Evolutionary conservation across 2,113 vertebrate genomes (phyloP).

Genomic region (Bufo bufo): DNA sequence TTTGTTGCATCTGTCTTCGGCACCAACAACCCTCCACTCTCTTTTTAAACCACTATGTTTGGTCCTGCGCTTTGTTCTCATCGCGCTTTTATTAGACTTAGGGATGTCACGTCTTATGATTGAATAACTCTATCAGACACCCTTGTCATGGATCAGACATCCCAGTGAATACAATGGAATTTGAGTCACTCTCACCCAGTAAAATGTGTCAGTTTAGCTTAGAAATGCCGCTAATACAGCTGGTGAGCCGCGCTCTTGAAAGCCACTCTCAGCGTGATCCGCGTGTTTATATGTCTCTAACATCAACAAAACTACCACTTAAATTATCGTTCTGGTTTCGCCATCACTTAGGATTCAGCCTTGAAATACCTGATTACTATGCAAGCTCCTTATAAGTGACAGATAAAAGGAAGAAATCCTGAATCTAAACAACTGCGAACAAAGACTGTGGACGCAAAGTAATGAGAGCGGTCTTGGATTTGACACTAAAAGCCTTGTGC

Average conservation of each 20-base stretch:
- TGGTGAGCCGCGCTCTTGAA: neutral
- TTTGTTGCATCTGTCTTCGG: no score
- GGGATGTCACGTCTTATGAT: neutral
- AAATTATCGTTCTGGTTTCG: conserved; percentile 64
- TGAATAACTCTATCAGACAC: neutral
- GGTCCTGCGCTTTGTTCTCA: no score
- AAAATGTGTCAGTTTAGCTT: conserved; percentile 5
- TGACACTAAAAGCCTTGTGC: conserved; percentile 92
- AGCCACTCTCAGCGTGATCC: neutral
- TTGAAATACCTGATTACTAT: conserved; percentile 86
- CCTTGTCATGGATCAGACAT: neutral
- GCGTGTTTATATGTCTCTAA: conserved; percentile 64
- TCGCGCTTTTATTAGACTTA: neutral
- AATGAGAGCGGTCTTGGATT: conserved; percentile 75
- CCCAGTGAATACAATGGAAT: neutral
- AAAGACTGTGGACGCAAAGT: conserved; percentile 84
- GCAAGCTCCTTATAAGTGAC: neutral
- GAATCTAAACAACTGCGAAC: conserved; percentile 80
- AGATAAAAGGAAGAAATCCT: neutral
- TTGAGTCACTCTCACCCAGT: neutral
- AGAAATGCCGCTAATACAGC: neutral
- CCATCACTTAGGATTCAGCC: conserved; percentile 70
- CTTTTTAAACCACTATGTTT: no score
- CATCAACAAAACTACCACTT: conserved; percentile 64
- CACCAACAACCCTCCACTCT: no score